Percentiles rank a stretch among this genome's conserved stretches.
Conservation (phyloP, 2,797 vertebrate species). For the Miichthys miiuy region DNA sequence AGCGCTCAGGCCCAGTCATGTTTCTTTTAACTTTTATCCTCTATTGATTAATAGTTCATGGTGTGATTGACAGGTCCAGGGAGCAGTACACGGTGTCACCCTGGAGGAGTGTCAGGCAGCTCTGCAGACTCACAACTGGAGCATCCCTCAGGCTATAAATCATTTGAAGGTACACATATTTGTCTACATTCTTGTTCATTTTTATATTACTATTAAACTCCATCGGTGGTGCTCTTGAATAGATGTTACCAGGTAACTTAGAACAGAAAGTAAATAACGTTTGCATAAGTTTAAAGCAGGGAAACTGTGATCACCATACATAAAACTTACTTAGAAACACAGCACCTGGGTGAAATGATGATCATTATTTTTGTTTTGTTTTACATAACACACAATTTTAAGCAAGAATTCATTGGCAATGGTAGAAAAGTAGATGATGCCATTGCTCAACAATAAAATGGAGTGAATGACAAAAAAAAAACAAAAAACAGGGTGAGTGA, state of each 20-base stretch:
- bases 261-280: background rate
- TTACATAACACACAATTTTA: background rate
- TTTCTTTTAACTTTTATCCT: background rate
- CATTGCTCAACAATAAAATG: background rate
- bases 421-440: background rate
- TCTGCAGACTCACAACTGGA: conserved; percentile 92
- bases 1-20: background rate
- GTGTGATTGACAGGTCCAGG: conserved; percentile 89
- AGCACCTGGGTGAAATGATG: background rate
- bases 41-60: background rate
- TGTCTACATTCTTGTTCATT: background rate
- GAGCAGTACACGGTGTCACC: conserved; percentile 94
- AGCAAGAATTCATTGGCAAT: too few species aligned
- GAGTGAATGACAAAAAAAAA: too few species aligned
- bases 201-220: background rate
- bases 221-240: background rate
- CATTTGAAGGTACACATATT: conserved; percentile 91
- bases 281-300: background rate
- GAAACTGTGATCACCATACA: too few species aligned
- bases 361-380: background rate
- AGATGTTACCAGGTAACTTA: background rate
- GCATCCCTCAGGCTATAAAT: conserved; percentile 87
- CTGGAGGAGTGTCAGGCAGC: conserved; percentile 93
- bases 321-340: too few species aligned
- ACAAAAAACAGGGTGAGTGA: too few species aligned